A percentile compares a stretch with the other conserved stretches of the same genome.
phyloP scores from a whole-genome alignment of 1,140 invertebrate genomes.

The Drosophila tristis region DNA sequence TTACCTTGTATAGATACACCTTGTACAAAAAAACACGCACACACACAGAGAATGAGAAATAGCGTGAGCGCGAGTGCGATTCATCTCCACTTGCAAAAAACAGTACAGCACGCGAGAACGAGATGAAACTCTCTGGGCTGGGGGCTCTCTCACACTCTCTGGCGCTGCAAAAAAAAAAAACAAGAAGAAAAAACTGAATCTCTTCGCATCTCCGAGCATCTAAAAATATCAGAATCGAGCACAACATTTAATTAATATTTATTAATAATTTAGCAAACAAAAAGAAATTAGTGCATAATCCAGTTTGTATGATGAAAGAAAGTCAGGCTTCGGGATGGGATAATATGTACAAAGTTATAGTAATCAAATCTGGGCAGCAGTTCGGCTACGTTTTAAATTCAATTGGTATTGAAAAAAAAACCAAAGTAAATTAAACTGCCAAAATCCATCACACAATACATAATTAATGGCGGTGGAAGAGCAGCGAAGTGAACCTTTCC shows the following conservation, averaged over 20 bases:
- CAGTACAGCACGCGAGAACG: no score
- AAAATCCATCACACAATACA: constrained; percentile 7
- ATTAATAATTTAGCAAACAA: constrained; percentile 20
- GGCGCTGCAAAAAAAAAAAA: not conserved
- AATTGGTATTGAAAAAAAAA: constrained; percentile 34
- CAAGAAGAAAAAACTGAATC: not conserved
- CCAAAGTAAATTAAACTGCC: constrained; percentile 36
- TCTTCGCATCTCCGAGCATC: constrained; percentile 12
- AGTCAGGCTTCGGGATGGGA: no score
- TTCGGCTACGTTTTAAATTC: constrained; percentile 53
- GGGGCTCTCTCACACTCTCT: no score
- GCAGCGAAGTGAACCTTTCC: no score
- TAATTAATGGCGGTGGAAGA: constrained; percentile 18
- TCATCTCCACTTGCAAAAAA: no score
- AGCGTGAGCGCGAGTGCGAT: no score
- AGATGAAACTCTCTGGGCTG: no score
- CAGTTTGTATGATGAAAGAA: not conserved
- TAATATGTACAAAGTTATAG: no score
- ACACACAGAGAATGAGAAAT: no score
- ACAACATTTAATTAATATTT: constrained; percentile 18
- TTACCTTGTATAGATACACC: no score
- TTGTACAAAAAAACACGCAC: no score
- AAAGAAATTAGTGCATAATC: constrained; percentile 13
- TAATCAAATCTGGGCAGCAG: no score
- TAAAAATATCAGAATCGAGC: constrained; percentile 25